phyloP scores from a whole-genome alignment of 2,113 vertebrate species.

The Saccopteryx leptura region DNA sequence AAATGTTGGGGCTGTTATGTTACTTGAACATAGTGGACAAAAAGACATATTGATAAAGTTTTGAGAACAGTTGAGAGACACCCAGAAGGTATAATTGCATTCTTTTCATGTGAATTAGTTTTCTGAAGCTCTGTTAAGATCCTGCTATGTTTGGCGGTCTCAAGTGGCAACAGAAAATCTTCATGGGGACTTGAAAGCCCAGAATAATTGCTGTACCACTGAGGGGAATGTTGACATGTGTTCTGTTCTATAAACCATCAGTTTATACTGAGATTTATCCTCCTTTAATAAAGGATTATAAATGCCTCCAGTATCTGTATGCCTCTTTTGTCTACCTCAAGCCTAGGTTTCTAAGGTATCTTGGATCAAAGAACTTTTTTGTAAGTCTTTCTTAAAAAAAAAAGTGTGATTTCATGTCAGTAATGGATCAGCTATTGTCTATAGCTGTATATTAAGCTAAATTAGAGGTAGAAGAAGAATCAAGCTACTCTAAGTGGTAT shows the following conservation, averaged over 20 bases:
- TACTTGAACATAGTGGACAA: background rate
- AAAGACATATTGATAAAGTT: background rate
- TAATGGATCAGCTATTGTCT: background rate
- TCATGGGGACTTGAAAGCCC: background rate
- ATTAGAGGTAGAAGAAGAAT: background rate
- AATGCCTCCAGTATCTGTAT: background rate
- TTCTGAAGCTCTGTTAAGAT: background rate
- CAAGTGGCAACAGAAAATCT: background rate
- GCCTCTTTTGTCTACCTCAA: background rate
- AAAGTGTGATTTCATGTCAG: no score
- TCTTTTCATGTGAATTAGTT: background rate
- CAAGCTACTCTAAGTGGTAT: background rate
- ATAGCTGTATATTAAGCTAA: background rate
- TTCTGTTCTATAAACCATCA: background rate
- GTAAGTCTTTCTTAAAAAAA: background rate
- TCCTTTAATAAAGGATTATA: background rate
- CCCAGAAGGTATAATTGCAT: background rate
- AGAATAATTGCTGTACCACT: accelerated
- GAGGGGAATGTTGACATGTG: background rate
- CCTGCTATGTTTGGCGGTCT: background rate
- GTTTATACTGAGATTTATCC: background rate
- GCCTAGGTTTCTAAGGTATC: background rate
- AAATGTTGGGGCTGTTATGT: background rate
- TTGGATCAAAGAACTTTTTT: background rate
- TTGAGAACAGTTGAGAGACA: background rate